Base-by-base conservation (phyloP, 2,113 vertebrate species). In the Calypte anna region DNA sequence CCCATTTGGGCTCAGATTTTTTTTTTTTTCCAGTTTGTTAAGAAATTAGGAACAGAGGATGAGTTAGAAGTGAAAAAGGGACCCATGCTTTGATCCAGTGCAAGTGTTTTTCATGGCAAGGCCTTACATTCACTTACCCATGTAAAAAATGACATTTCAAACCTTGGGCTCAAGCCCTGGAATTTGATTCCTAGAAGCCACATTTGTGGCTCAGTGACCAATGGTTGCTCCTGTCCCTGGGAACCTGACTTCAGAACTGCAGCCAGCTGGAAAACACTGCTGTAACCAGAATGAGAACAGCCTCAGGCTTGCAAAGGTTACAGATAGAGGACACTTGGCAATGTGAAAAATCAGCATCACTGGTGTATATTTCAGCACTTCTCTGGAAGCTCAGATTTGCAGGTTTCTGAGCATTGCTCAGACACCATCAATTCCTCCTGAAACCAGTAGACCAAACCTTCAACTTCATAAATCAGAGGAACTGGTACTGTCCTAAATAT, bases 241-340 rank as follows among this genome's bases (percentile, higher is more conserved):
- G 81, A 89, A 94, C 78, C n/a, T 91, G 70, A 67, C 82, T 93
- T 94, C 70, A 92, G 74, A 94, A 69, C 14, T 92, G 61, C 48
- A 93, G 72, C 51, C 90, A 90, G 36, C 23, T 90, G 79, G 88
- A 96, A 80, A 93, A 74, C 36, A 28, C 19, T 92, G 76, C 67
- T 90, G 75, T 77, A 87, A 85, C 55, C 43, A 93, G 82, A 92
- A 89, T 51, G 75, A 79, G 66, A 94, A 82, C 69, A 91, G 82
- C 94, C 88, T 75, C 73, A 68, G 64, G 73, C 80, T 90, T 90
- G 76, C 55, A 74, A 53, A 90, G 79, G 85, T 74, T 94, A 77
- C 27, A 64, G 83, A 68, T 8, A 82, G 62, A 82, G 12, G 51
- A 70, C 80, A 72, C 28, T 94, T 85, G 51, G 63, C 62, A 80